Conservation (phyloP, 1,140 invertebrate species). For the Orussus abietinus region DNA sequence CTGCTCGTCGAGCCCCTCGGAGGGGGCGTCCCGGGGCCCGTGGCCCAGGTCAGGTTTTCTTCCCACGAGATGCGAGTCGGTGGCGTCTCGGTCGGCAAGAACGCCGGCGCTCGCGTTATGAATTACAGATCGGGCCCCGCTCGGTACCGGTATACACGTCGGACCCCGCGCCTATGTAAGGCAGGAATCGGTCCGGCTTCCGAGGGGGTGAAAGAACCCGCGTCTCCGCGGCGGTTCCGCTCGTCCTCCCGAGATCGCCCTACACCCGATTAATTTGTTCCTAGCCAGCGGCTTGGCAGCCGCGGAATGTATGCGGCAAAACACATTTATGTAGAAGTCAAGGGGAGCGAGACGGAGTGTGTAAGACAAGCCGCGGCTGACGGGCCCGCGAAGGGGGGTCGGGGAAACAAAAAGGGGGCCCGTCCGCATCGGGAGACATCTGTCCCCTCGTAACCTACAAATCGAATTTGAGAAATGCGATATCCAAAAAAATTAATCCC, state of each 20-base stretch:
- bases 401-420: too few species aligned
- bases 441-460: too few species aligned
- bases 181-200: neutral
- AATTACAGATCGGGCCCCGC: slow-evolving; percentile 5
- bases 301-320: slow-evolving; percentile 44
- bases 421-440: too few species aligned
- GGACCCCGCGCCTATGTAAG: neutral
- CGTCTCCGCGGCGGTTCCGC: too few species aligned
- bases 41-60: slow-evolving; percentile 7
- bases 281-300: slow-evolving; percentile 52
- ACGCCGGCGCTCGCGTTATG: slow-evolving; percentile 5
- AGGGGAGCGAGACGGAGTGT: too few species aligned
- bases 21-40: neutral
- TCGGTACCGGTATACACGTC: neutral
- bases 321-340: too few species aligned
- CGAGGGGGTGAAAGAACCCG: slow-evolving; percentile 1
- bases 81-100: neutral
- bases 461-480: too few species aligned
- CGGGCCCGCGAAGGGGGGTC: too few species aligned
- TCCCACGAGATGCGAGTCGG: slow-evolving; percentile 6
- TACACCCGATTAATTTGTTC: slow-evolving; percentile 51
- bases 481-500: too few species aligned
- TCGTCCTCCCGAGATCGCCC: slow-evolving; percentile 7
- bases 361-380: too few species aligned
- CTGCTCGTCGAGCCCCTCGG: neutral